Base-by-base conservation (phyloP, 1,140 invertebrate genomes). In the Adelges cooleyi region DNA sequence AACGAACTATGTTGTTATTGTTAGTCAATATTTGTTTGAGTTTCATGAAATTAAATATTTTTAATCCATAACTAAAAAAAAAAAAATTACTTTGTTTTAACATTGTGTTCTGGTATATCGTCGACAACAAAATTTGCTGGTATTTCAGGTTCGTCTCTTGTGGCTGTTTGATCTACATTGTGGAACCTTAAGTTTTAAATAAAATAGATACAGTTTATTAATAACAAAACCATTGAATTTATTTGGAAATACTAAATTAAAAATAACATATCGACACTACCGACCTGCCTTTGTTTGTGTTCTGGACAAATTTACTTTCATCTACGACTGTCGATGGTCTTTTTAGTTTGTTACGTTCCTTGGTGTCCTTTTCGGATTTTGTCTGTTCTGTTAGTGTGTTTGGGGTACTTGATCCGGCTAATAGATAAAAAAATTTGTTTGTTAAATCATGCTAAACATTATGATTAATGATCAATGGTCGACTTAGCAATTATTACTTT, bases 271-370 rank as follows among this genome's bases (percentile, higher is more conserved):
- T 20, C 11, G 4, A 25, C 17, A 5, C 8, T 2, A 48, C 56
- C 11, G 3, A 62, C 56, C 56, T 62, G 42, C 17, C 54, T 25
- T 62, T 62, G 11, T 33, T 62, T 10, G 23, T 62, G 15, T 29
- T 62, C n/a, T 46, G 56, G 2, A 62, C 40, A 44, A 33, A 62
- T 20, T 62, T 36, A 48, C 29, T 62, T 62, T 62, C 56, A 46
- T 27, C 65, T 48, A 23, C n/a, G 13, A 49, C 46, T 9, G 20
- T 27, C 20, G 25, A 13, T 18, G 42, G 49, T 42, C 29, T 66
- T 36, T 20, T 65, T 23, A 50, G 2, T 49, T 65, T 56, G 2
- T 50, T 48, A 18, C 40, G 38, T 44, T 56, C 53, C 27, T 56
- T 56, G 3, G 25, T 10, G 46, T 40, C 44, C 10, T 66, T 51